These are phyloP conservation scores for Colletes collaris DNA, from an alignment of 2,888 invertebrate genomes.

Conservation along the genomic window DNA sequence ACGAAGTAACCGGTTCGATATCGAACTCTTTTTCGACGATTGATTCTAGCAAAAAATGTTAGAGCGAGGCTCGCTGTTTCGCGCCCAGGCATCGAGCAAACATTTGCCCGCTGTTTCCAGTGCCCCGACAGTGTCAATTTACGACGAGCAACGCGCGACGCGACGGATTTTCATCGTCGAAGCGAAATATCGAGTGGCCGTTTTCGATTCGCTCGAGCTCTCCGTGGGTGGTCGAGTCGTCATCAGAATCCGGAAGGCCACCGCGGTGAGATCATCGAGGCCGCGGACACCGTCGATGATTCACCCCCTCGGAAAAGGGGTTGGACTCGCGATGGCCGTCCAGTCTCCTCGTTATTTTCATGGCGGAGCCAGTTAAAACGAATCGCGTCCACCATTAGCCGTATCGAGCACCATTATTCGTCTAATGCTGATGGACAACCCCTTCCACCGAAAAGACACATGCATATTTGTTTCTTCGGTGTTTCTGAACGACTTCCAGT, in stretches of 20 bases:
- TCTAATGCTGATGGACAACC: slow-evolving; percentile 24
- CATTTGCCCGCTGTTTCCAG: too few species aligned
- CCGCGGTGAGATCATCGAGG: slow-evolving; percentile 68
- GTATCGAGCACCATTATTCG: slow-evolving; percentile 19
- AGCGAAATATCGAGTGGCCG: slow-evolving; percentile 4
- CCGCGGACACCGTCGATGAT: slow-evolving; percentile 23
- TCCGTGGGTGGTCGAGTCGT: slow-evolving; percentile 21
- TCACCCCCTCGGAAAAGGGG: slow-evolving; percentile 13
- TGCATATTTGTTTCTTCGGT: too few species aligned
- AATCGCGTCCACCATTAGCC: slow-evolving; percentile 16
- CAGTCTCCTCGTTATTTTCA: slow-evolving; percentile 32
- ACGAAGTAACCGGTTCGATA: too few species aligned
- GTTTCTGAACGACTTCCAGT: too few species aligned
- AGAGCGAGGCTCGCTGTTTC: too few species aligned
- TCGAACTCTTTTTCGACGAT: too few species aligned
- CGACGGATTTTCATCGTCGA: not conserved
- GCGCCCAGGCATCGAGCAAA: too few species aligned
- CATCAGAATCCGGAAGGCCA: slow-evolving; percentile 54
- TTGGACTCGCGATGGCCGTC: slow-evolving; percentile 1
- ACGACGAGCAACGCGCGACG: not conserved
- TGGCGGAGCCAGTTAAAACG: not conserved
- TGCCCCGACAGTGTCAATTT: not conserved
- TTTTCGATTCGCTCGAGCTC: not conserved
- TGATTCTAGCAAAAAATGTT: too few species aligned
- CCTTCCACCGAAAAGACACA: not conserved